Percentiles rank a stretch among this genome's conserved stretches.
Conservation (phyloP, 2,113 vertebrate species). For the Pluvialis apricaria region DNA sequence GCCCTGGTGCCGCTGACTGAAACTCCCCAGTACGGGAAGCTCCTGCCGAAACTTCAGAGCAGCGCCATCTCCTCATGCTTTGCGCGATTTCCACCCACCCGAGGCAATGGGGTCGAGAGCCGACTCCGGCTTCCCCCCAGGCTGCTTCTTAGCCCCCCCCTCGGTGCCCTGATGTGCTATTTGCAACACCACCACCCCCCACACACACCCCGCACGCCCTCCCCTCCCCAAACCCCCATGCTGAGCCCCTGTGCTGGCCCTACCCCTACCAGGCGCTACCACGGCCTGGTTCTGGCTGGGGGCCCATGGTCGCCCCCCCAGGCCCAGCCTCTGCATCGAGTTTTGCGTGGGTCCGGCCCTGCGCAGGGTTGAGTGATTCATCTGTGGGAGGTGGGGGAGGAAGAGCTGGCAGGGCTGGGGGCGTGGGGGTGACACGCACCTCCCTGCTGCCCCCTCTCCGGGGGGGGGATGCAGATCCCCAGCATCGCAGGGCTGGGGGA, state of each 20-base stretch:
- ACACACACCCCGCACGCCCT: too few species aligned
- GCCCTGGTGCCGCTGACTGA: not conserved
- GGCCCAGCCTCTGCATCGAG: not conserved
- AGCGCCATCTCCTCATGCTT: rapidly evolving
- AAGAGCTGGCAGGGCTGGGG: not conserved
- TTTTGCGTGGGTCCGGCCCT: not conserved
- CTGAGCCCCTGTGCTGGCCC: not conserved
- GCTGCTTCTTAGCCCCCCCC: not conserved
- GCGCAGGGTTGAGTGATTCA: not conserved
- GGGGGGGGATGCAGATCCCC: not conserved
- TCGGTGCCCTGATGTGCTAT: not conserved
- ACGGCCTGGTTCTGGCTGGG: rapidly evolving
- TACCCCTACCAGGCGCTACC: not conserved
- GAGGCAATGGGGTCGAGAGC: rapidly evolving
- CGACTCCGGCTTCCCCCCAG: rapidly evolving
- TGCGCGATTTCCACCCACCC: not conserved
- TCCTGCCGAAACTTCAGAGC: not conserved
- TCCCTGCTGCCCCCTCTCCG: not conserved
- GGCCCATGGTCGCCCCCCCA: rapidly evolving
- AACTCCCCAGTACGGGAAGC: not conserved
- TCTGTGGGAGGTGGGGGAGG: not conserved
- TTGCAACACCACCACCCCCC: not conserved
- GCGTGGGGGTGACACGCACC: rapidly evolving
- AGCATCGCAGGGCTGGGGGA: rapidly evolving
- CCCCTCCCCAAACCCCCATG: rapidly evolving